A percentile compares a stretch with the other conserved stretches of the same genome.
Conservation (phyloP, 2,113 vertebrate species). For the Aldabrachelys gigantea region DNA sequence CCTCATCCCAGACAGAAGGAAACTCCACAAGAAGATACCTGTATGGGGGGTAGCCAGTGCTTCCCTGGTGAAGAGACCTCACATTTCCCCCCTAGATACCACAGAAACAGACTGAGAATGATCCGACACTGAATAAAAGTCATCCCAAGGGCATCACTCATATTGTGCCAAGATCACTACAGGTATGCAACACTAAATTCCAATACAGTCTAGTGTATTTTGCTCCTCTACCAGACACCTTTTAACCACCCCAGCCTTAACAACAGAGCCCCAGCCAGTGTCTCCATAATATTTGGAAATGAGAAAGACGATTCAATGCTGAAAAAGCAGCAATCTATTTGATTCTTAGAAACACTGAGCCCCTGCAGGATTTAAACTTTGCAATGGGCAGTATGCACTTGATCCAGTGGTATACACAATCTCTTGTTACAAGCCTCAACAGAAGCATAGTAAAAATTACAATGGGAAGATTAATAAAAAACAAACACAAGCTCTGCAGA, state of each 20-base stretch:
- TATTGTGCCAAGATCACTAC: neutral
- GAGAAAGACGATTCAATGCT: neutral
- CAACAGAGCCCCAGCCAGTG: neutral
- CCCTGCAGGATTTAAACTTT: neutral
- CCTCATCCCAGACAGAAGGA: neutral
- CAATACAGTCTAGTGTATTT: neutral
- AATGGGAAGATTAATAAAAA: neutral
- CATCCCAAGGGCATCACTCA: neutral
- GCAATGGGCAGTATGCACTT: neutral
- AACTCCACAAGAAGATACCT: neutral
- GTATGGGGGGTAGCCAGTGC: neutral
- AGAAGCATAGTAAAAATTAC: neutral
- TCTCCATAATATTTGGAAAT: no score
- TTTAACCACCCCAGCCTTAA: neutral
- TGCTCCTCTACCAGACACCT: neutral
- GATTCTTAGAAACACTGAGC: neutral
- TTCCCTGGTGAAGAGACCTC: no score
- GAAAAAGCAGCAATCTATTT: neutral
- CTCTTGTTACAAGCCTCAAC: neutral
- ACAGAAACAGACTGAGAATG: neutral
- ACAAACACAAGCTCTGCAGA: neutral
- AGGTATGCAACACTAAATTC: neutral
- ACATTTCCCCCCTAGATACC: neutral
- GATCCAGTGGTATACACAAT: no score
- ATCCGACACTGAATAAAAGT: neutral